phyloP scores from a whole-genome alignment of 1,140 invertebrate species.

The Nasonia vitripennis region DNA sequence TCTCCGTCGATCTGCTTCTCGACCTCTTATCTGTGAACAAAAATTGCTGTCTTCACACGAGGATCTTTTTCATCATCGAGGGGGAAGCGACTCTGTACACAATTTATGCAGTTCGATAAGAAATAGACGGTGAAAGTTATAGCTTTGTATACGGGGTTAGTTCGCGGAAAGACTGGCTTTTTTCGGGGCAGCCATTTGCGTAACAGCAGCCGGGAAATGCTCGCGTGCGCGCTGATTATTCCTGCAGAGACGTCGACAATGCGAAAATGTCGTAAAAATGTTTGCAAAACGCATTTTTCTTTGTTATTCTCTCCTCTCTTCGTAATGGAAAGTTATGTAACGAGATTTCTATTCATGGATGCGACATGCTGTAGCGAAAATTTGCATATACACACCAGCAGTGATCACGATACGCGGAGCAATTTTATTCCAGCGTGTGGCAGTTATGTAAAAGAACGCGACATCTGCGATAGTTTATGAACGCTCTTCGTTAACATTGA shows the following conservation, averaged over 20 bases:
- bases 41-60: conserved; percentile 10
- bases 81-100: neutral
- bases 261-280: neutral
- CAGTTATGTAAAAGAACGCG: no score
- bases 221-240: neutral
- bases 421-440: no score
- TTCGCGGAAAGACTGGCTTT: neutral
- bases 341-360: neutral
- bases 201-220: neutral
- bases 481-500: no score
- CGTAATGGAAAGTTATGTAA: neutral
- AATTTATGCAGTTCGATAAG: neutral
- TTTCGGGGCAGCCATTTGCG: neutral
- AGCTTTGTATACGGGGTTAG: neutral
- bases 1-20: conserved; percentile 31
- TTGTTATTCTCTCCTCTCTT: neutral
- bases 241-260: neutral
- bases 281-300: neutral
- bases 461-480: no score
- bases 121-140: conserved; percentile 6
- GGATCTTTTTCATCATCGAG: neutral
- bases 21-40: conserved; percentile 35
- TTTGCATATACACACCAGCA: neutral
- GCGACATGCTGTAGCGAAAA: neutral
- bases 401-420: no score